Evolutionary conservation across 2,113 vertebrate species (phyloP).

Genomic region (Boulengerochromis microlepis): DNA sequence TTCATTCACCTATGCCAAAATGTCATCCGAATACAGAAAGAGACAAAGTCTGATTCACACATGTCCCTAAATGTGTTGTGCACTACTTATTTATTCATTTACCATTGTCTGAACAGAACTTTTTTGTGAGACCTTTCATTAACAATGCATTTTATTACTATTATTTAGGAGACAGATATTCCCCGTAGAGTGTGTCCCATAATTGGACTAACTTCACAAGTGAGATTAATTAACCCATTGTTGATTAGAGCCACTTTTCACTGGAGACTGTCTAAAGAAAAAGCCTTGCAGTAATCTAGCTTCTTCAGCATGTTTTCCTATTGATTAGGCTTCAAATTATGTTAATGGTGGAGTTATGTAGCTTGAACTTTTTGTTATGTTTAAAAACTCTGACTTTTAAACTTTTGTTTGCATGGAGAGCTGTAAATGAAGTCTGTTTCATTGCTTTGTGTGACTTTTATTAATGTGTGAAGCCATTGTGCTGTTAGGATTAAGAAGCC

Average conservation of each 20-base stretch:
- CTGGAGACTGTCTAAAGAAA: background rate
- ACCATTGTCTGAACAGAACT: background rate
- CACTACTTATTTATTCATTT: background rate
- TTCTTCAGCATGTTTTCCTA: slow-evolving; percentile 11
- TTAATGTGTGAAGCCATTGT: background rate
- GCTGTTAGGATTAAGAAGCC: slow-evolving; percentile 16
- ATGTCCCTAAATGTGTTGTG: slow-evolving; percentile 8
- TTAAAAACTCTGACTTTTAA: background rate
- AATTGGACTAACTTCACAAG: slow-evolving; percentile 61
- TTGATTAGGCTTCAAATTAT: slow-evolving; percentile 4
- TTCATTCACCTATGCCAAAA: background rate
- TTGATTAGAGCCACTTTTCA: slow-evolving; percentile 31
- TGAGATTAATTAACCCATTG: slow-evolving; percentile 58
- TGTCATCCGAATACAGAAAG: background rate
- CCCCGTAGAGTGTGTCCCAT: slow-evolving; percentile 29
- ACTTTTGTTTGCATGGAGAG: background rate
- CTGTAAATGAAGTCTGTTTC: background rate
- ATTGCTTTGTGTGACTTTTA: background rate
- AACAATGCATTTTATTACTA: background rate
- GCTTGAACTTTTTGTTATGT: background rate
- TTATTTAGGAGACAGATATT: slow-evolving; percentile 27
- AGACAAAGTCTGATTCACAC: background rate
- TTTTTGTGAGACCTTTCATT: slow-evolving; percentile 6
- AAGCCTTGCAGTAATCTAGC: background rate
- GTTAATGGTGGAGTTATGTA: background rate